Evolutionary conservation across 2,888 invertebrate genomes (phyloP).

Genomic region (Lamproptera curius): DNA sequence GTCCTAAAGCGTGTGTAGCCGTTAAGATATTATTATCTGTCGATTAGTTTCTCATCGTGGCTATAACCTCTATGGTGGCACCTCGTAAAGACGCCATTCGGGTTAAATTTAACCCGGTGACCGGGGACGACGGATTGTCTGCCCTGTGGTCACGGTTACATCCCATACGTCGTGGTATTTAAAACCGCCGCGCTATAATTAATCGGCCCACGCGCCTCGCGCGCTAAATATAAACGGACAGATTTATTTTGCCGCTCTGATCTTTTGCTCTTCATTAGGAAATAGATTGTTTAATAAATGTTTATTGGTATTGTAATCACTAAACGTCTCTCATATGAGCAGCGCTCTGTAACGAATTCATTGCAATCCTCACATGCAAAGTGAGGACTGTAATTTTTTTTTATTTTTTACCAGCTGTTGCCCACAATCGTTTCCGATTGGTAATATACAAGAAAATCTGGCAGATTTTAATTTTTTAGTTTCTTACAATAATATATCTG

Average conservation of each 20-base stretch:
- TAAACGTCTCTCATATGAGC: background rate
- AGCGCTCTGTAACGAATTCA: no score
- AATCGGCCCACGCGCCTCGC: no score
- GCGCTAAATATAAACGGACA: no score
- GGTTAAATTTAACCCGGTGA: conserved; percentile 5
- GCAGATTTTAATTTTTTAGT: no score
- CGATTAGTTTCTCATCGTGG: background rate
- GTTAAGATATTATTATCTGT: background rate
- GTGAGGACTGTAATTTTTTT: no score
- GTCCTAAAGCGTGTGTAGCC: background rate
- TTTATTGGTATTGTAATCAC: background rate
- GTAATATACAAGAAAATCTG: no score
- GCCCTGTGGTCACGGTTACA: conserved; percentile 1
- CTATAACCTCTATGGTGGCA: background rate
- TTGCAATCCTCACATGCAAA: no score
- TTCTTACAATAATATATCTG: no score
- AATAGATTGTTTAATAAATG: background rate
- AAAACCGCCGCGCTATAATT: no score
- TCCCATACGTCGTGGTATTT: no score
- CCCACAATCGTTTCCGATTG: no score
- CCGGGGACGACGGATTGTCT: background rate
- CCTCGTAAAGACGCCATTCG: background rate
- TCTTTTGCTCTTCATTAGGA: background rate
- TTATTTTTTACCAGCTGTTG: no score
- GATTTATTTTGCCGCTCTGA: background rate